These are phyloP conservation scores for Geotrupes spiniger DNA, from an alignment of 2,888 invertebrate species.

Conservation along the genomic window DNA sequence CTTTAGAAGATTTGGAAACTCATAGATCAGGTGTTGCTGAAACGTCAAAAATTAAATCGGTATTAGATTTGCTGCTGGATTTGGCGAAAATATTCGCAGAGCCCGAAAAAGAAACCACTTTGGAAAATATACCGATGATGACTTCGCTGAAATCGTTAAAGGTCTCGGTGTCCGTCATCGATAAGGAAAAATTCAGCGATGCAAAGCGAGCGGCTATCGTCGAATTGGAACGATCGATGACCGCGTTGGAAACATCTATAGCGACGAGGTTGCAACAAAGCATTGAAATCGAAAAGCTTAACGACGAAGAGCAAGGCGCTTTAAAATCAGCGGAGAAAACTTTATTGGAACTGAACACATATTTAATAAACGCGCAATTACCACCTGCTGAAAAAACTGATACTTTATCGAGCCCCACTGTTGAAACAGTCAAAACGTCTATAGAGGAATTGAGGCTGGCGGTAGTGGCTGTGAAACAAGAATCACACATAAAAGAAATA, in stretches of 20 bases:
- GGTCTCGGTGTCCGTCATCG: constrained; percentile 35
- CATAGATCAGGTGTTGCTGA: constrained; percentile 17
- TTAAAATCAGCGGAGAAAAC: constrained; percentile 38
- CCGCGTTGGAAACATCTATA: constrained; percentile 33
- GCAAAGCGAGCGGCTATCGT: constrained; percentile 35
- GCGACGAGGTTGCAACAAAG: constrained; percentile 20
- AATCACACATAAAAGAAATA: constrained; percentile 39
- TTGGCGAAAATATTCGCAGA: constrained; percentile 6
- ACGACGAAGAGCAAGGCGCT: constrained; percentile 38
- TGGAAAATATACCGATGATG: constrained; percentile 15
- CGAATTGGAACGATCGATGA: constrained; percentile 42
- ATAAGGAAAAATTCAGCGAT: constrained; percentile 35
- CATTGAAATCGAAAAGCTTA: constrained; percentile 27
- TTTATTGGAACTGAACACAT: constrained; percentile 36
- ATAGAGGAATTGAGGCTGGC: constrained; percentile 44
- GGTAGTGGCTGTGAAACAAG: constrained; percentile 40
- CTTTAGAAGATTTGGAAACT: neutral
- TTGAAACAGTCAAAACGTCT: constrained; percentile 39
- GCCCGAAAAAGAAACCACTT: constrained; percentile 22
- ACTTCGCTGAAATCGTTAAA: constrained; percentile 35
- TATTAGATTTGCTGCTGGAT: constrained; percentile 5
- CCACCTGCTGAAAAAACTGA: constrained; percentile 15
- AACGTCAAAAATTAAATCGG: constrained; percentile 16
- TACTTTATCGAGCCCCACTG: constrained; percentile 18
- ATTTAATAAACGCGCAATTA: constrained; percentile 25